Evolutionary conservation across 2,797 vertebrate species (phyloP).

Genomic region (Lacerta agilis): DNA sequence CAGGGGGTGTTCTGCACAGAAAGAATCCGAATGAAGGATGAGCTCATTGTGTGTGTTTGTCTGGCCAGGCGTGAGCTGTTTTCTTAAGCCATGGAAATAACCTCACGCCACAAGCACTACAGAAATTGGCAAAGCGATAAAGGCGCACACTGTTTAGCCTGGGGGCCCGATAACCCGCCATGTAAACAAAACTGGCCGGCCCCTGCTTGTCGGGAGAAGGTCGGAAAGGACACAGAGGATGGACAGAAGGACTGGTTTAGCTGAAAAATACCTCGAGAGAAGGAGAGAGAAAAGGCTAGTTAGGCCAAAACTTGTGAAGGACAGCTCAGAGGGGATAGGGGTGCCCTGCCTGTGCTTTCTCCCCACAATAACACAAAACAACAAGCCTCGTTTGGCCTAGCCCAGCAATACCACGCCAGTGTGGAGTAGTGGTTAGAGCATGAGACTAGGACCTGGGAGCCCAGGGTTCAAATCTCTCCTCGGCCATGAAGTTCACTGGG

Average conservation of each 20-base stretch:
- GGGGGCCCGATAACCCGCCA: conserved; percentile 72
- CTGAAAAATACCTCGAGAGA: conserved; percentile 18
- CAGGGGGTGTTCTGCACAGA: conserved; percentile 65
- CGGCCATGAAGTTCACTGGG: too few relatives aligned
- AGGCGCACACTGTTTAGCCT: conserved; percentile 76
- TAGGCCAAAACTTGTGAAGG: background rate
- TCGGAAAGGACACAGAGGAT: conserved; percentile 51
- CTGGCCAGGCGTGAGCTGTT: conserved; percentile 74
- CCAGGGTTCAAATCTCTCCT: too few relatives aligned
- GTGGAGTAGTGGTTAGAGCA: background rate
- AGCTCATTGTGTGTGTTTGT: conserved; percentile 81
- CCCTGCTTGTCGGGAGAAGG: conserved; percentile 54
- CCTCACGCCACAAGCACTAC: conserved; percentile 69
- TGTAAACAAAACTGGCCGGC: conserved; percentile 70
- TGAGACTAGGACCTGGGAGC: too few relatives aligned
- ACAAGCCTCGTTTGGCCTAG: background rate
- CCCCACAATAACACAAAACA: too few relatives aligned
- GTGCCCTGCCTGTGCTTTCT: background rate
- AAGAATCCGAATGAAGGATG: conserved; percentile 78
- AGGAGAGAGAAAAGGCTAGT: background rate
- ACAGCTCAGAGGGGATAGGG: background rate
- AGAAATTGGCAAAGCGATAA: conserved; percentile 78
- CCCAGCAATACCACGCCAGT: background rate
- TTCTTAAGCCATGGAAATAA: conserved; percentile 76
- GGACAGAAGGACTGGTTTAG: background rate